A percentile compares a stretch with the other conserved stretches of the same genome.
Conservation (phyloP, 1,140 invertebrate species). For the Saccostrea glomerata region DNA sequence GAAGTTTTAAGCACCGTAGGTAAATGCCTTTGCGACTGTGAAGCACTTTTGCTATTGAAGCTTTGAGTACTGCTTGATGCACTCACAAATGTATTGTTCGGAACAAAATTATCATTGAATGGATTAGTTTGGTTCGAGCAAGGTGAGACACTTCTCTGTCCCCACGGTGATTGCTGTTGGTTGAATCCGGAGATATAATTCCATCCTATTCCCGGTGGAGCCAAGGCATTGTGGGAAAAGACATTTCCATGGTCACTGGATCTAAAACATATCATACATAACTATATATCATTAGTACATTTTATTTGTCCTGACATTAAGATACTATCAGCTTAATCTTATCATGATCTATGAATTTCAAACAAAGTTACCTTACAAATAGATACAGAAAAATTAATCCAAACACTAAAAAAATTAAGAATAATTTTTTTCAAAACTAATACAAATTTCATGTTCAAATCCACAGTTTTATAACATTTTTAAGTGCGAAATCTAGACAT, state of each 20-base stretch:
- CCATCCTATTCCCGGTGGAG: slow-evolving; percentile 21
- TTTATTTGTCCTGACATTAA: not conserved
- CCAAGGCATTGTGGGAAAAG: not conserved
- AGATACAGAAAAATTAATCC: not conserved
- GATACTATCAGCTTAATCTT: not conserved
- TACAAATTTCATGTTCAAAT: not conserved
- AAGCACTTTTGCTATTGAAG: not conserved
- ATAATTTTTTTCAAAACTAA: not conserved
- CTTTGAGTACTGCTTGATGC: not conserved
- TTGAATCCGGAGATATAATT: not conserved
- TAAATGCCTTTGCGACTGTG: not conserved
- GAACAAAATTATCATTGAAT: slow-evolving; percentile 43
- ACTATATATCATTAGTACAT: not conserved
- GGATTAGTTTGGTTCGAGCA: slow-evolving; percentile 22
- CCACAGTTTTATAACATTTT: no score
- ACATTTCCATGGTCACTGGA: not conserved
- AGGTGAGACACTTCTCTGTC: slow-evolving; percentile 10
- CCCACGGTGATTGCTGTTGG: not conserved
- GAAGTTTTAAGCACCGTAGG: not conserved
- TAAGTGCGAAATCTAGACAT: not conserved
- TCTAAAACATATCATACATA: not conserved
- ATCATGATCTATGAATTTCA: not conserved
- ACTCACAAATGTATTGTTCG: not conserved
- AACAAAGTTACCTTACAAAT: not conserved
- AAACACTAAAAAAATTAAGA: not conserved